Conservation (phyloP, 2,113 vertebrate species). For the Esox niger region DNA sequence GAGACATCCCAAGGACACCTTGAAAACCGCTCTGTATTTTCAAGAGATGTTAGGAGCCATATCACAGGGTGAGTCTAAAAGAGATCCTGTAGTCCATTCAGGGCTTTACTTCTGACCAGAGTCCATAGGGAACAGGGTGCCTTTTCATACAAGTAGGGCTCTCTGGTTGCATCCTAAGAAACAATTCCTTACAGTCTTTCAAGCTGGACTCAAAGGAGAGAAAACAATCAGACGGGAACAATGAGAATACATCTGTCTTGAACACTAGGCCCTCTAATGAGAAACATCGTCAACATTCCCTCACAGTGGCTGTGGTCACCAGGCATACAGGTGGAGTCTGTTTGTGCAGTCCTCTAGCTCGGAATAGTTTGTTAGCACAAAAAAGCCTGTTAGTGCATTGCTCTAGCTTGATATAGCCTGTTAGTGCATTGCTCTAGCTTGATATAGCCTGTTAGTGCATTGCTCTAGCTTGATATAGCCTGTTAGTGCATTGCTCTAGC, state of each 20-base stretch:
- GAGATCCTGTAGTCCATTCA: too few relatives aligned
- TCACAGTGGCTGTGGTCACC: slow-evolving; percentile 32
- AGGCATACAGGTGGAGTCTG: slow-evolving; percentile 23
- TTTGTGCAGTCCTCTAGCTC: too few relatives aligned
- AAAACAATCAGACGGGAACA: slow-evolving; percentile 62
- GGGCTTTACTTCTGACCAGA: too few relatives aligned
- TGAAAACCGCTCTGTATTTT: slow-evolving; percentile 51
- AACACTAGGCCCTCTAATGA: slow-evolving; percentile 43
- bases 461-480: slow-evolving; percentile 1
- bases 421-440: background rate
- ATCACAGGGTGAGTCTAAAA: too few relatives aligned
- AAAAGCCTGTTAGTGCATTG: background rate
- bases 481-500: slow-evolving; percentile 11
- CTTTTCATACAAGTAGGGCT: too few relatives aligned
- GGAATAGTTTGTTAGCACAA: too few relatives aligned
- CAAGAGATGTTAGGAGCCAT: too few relatives aligned
- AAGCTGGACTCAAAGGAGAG: background rate
- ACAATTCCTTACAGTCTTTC: background rate
- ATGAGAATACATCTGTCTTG: slow-evolving; percentile 61
- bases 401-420: background rate
- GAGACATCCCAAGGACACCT: slow-evolving; percentile 57
- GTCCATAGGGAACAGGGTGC: too few relatives aligned
- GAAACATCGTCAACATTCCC: slow-evolving; percentile 51
- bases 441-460: background rate
- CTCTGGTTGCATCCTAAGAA: fast-evolving